These are phyloP conservation scores for Limnodromus scolopaceus DNA, from an alignment of 2,797 vertebrate genomes.

Conservation along the genomic window DNA sequence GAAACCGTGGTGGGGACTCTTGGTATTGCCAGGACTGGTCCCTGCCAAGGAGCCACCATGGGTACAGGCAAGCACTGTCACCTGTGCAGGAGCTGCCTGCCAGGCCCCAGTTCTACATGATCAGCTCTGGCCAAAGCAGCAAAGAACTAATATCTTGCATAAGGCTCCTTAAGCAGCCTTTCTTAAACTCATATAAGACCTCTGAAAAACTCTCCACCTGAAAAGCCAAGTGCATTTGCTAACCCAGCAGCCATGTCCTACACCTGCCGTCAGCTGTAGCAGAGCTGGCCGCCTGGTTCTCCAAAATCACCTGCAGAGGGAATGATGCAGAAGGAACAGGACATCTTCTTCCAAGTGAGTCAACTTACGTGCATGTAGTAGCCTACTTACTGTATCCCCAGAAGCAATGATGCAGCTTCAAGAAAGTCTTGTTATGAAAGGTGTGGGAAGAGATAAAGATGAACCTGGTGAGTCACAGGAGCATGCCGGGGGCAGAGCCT, in stretches of 20 bases:
- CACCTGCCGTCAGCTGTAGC: neutral
- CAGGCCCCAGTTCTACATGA: neutral
- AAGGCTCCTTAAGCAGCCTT: neutral
- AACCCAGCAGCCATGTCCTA: neutral
- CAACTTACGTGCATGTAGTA: neutral
- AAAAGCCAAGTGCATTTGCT: neutral
- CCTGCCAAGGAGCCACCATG: neutral
- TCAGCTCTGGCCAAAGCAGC: neutral
- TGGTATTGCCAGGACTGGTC: fast-evolving
- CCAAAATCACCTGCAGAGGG: neutral
- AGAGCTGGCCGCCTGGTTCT: neutral
- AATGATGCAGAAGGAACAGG: neutral
- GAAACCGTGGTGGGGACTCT: neutral
- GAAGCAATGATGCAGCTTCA: neutral
- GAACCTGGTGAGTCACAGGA: conserved; percentile 24
- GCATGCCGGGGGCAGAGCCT: neutral
- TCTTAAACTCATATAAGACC: neutral
- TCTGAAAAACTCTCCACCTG: neutral
- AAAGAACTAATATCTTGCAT: neutral
- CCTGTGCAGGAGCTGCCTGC: neutral
- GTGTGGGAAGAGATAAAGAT: conserved; percentile 25
- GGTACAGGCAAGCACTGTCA: neutral
- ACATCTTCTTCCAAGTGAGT: neutral
- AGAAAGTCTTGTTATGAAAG: conserved; percentile 15
- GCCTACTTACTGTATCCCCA: neutral